phyloP scores from a whole-genome alignment of 2,888 invertebrate species.

The Mythimna ferrago region DNA sequence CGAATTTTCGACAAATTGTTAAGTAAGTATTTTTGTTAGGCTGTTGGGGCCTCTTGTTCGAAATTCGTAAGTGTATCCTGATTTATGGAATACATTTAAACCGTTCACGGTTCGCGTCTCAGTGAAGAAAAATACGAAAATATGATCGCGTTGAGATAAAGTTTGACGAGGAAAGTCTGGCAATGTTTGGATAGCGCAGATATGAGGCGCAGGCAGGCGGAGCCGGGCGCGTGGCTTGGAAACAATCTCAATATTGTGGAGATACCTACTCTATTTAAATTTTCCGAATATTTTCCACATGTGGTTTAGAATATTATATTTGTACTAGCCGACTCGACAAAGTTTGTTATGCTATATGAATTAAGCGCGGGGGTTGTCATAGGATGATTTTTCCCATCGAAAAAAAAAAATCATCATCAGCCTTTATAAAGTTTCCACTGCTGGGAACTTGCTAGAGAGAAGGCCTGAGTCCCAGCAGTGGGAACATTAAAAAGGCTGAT shows the following conservation, averaged over 20 bases:
- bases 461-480: too few species aligned
- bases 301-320: conserved; percentile 12
- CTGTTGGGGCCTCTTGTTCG: conserved; percentile 73
- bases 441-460: too few species aligned
- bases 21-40: conserved; percentile 83
- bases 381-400: too few species aligned
- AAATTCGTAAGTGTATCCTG: conserved; percentile 83
- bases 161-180: conserved; percentile 73
- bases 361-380: too few species aligned
- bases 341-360: too few species aligned
- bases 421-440: too few species aligned
- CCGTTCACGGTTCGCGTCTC: conserved; percentile 76
- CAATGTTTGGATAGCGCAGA: conserved; percentile 79
- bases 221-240: conserved; percentile 33
- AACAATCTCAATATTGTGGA: conserved; percentile 51
- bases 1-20: conserved; percentile 73
- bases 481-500: too few species aligned
- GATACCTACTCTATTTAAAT: conserved; percentile 33
- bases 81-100: conserved; percentile 86
- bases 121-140: conserved; percentile 84
- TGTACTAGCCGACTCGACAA: too few species aligned
- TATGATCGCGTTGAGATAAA: conserved; percentile 76
- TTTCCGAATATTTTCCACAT: conserved; percentile 20
- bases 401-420: too few species aligned
- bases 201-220: conserved; percentile 60